Evolutionary conservation across 1,140 invertebrate species (phyloP).

Genomic region (Caenorhabditis inopinata): DNA sequence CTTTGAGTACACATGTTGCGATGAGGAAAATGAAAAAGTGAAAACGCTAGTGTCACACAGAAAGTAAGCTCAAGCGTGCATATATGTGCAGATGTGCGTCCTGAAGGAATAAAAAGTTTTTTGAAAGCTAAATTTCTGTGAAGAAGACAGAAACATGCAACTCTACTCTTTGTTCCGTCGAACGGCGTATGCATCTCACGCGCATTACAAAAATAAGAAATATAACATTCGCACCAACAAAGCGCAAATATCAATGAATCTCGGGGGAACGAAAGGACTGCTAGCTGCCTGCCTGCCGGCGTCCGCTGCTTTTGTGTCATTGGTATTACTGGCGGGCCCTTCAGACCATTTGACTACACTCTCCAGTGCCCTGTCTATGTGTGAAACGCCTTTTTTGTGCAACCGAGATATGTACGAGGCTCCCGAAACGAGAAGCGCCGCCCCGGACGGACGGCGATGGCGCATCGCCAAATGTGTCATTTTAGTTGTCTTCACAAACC

Average conservation of each 20-base stretch:
- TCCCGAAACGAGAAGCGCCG: background rate
- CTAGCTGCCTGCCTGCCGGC: background rate
- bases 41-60: constrained; percentile 27
- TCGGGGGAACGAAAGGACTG: constrained; percentile 15
- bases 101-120: constrained; percentile 32
- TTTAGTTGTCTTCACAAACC: constrained; percentile 32
- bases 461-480: constrained; percentile 33
- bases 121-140: constrained; percentile 7
- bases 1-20: constrained; percentile 30
- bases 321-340: constrained; percentile 22
- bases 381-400: background rate
- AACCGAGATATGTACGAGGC: background rate
- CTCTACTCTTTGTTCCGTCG: background rate
- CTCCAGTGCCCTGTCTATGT: background rate
- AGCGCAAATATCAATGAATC: constrained; percentile 32
- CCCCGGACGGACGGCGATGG: constrained; percentile 27
- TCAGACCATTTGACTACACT: constrained; percentile 30
- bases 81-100: constrained; percentile 7
- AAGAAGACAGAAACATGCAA: background rate
- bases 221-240: constrained; percentile 33
- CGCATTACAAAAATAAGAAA: constrained; percentile 23
- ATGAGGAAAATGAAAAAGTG: constrained; percentile 22
- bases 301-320: constrained; percentile 16
- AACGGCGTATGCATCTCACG: constrained; percentile 23
- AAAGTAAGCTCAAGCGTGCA: background rate